phyloP scores from a whole-genome alignment of 1,140 invertebrate genomes.

The Gryon sp. region DNA sequence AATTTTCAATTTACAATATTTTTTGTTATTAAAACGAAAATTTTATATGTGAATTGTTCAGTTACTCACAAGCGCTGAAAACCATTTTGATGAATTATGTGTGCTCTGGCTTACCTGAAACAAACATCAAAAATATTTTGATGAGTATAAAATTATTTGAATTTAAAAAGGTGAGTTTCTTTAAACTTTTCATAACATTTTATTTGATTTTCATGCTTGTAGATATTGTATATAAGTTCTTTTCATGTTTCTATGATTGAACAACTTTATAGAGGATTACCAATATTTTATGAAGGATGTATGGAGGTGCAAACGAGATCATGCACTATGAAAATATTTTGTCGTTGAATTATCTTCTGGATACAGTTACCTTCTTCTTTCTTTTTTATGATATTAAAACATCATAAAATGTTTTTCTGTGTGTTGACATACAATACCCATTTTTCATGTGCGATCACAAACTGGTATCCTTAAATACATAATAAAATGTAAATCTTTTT shows the following conservation, averaged over 20 bases:
- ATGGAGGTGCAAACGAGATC: constrained; percentile 30
- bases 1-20: too few relatives aligned
- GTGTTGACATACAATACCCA: neutral
- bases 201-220: constrained; percentile 17
- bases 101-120: constrained; percentile 28
- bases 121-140: constrained; percentile 29
- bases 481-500: too few relatives aligned
- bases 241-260: constrained; percentile 28
- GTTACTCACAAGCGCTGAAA: constrained; percentile 7
- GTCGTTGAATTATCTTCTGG: constrained; percentile 5
- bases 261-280: constrained; percentile 16
- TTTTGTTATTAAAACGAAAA: neutral
- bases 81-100: neutral
- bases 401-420: constrained; percentile 2
- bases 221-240: constrained; percentile 6
- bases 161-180: constrained; percentile 10
- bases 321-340: constrained; percentile 20
- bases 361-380: neutral
- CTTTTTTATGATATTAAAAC: constrained; percentile 18
- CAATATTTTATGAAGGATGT: constrained; percentile 32
- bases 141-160: constrained; percentile 13
- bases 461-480: too few relatives aligned
- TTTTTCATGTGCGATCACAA: too few relatives aligned
- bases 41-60: constrained; percentile 1
- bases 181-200: constrained; percentile 11